These are phyloP conservation scores for Hephaestus fuliginosus DNA, from an alignment of 2,797 vertebrate species.

Conservation along the genomic window DNA sequence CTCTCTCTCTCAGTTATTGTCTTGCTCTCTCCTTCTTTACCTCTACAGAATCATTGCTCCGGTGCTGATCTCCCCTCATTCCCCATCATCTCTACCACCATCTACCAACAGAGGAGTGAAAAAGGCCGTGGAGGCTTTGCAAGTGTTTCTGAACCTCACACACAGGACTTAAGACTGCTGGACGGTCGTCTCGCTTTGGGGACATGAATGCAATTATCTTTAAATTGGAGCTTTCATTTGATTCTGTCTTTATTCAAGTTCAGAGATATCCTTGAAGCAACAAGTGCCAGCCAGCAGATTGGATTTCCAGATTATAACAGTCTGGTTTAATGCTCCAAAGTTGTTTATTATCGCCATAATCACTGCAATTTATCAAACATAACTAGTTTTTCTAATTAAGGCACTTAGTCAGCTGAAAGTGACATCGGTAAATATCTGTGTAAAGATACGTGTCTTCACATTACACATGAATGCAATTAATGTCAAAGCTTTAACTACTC, in stretches of 20 bases:
- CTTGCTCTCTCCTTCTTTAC: slow-evolving; percentile 28
- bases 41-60: slow-evolving; percentile 18
- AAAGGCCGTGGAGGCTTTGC: neutral
- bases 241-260: slow-evolving; percentile 9
- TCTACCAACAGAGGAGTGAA: neutral
- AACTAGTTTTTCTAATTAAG: slow-evolving; percentile 19
- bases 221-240: slow-evolving; percentile 8
- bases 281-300: slow-evolving; percentile 3
- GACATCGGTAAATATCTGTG: slow-evolving; percentile 5
- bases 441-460: neutral
- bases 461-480: neutral
- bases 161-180: neutral
- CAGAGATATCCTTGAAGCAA: slow-evolving; percentile 5
- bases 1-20: slow-evolving; percentile 34
- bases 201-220: neutral
- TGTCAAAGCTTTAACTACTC: neutral
- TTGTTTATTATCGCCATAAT: slow-evolving; percentile 3
- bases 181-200: neutral
- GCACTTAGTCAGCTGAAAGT: slow-evolving; percentile 4
- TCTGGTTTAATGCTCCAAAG: neutral
- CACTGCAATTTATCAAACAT: slow-evolving; percentile 16
- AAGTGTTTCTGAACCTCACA: slow-evolving; percentile 25
- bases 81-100: slow-evolving; percentile 4
- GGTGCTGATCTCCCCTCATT: neutral
- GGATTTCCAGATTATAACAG: neutral